Evolutionary conservation across 2,888 invertebrate species (phyloP).

Genomic region (Sipha maydis): DNA sequence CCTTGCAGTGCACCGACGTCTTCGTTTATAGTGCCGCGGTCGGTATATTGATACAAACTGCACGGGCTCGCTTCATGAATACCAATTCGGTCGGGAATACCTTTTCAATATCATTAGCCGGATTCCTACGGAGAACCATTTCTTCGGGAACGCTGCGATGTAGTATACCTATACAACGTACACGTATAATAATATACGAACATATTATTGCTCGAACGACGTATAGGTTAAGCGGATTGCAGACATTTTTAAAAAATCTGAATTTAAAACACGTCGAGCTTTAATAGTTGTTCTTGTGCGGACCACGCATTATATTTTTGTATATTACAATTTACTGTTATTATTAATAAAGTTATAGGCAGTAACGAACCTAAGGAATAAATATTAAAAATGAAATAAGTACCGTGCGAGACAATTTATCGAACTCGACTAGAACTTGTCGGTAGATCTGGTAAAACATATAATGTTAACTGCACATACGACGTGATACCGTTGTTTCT

Average conservation of each 20-base stretch:
- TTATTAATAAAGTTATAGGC: neutral
- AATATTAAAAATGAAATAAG: no score
- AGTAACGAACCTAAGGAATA: no score
- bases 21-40: conserved; percentile 6
- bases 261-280: neutral
- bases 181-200: neutral
- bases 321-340: neutral
- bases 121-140: conserved; percentile 25
- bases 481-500: no score
- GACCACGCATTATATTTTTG: neutral
- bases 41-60: neutral
- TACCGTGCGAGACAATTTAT: no score
- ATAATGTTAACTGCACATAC: no score
- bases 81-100: conserved; percentile 32
- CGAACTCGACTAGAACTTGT: no score
- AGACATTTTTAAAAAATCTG: neutral
- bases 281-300: neutral
- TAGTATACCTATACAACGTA: no score
- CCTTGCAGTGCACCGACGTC: neutral
- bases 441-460: no score
- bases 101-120: conserved; percentile 46
- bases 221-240: neutral
- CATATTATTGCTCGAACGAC: neutral
- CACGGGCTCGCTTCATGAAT: conserved; percentile 16
- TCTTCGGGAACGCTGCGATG: neutral